Evolutionary conservation across 2,797 vertebrate genomes (phyloP), one percentile per base, ranked within the genome.

Genomic region (Silurus aristotelis): DNA sequence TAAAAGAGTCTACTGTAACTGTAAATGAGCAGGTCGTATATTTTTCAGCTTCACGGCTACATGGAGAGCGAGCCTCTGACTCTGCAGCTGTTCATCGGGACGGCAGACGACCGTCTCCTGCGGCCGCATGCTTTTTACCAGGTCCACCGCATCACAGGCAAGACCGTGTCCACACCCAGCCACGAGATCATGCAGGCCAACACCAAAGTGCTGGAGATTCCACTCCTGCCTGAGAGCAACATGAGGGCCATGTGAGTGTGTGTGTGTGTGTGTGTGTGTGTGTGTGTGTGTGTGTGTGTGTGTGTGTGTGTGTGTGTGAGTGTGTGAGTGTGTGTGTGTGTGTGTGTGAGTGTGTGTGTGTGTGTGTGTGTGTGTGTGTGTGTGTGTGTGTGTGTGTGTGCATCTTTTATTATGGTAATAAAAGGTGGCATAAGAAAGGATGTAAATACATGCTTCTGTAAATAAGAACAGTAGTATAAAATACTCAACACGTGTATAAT

Each of bases 61-160:
- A 94, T 98, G 94, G 98, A 99, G 92, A 99, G 93, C 0, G 98
- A 99, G 93, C 98, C 98, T 0, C 97, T 99, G 90, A 99, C 97
- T 6, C 96, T 99, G 84, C 98, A 99, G 96, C 96, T 99, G 92
- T 99, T 99, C 96, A 99, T 99, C 0, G 98, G 98, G 89, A 99
- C 98, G 0, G 98, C 98, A 85, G 98, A 99, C 61, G 98, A 99
- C 95, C 98, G 98, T 91, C 96, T 99, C 93, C 96, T 99, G 94
- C 95, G 98, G 89, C 98, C 98, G 38, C 98, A 99, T 82, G 98
- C 98, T 92, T 99, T 99, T 95, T 99, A 99, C 95, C 98, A 99
- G 95, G 98, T 99, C 86, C 98, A 99, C 91, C 96, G 98, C 61
- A 99, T 99, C 96, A 99, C 98, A 0, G 98, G 98, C 87, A 99